Evolutionary conservation across 1,140 invertebrate species (phyloP).

Genomic region (Heterodera schachtii): DNA sequence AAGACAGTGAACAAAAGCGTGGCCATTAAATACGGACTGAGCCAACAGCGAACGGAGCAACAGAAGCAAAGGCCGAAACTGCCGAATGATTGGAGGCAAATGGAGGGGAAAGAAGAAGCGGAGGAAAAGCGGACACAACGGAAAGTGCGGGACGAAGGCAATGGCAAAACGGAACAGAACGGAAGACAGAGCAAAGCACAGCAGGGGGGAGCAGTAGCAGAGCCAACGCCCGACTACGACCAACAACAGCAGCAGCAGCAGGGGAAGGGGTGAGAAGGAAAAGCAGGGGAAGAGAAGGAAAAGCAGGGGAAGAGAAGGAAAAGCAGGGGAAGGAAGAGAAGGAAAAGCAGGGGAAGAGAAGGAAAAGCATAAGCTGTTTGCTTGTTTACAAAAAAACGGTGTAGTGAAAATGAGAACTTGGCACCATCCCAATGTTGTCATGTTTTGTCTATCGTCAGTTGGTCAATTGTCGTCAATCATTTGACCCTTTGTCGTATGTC

Average conservation of each 20-base stretch:
- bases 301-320: too few species aligned
- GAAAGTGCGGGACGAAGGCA: background rate
- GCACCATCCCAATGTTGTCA: too few species aligned
- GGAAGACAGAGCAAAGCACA: background rate
- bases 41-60: background rate
- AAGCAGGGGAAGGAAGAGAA: too few species aligned
- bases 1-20: slow-evolving; percentile 37
- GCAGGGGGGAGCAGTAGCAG: background rate
- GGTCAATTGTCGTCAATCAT: too few species aligned
- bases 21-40: slow-evolving; percentile 30
- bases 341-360: too few species aligned
- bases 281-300: too few species aligned
- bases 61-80: slow-evolving; percentile 8
- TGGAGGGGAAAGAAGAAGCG: background rate
- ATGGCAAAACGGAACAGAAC: background rate
- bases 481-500: too few species aligned
- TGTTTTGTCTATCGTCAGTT: too few species aligned
- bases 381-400: too few species aligned
- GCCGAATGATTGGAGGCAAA: slow-evolving; percentile 3
- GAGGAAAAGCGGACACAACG: too few species aligned
- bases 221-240: slow-evolving; percentile 8
- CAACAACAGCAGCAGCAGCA: background rate
- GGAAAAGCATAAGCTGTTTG: too few species aligned
- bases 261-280: background rate
- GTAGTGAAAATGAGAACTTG: too few species aligned